Base-by-base conservation (phyloP, 2,888 invertebrate genomes). In the Bombylius major region DNA sequence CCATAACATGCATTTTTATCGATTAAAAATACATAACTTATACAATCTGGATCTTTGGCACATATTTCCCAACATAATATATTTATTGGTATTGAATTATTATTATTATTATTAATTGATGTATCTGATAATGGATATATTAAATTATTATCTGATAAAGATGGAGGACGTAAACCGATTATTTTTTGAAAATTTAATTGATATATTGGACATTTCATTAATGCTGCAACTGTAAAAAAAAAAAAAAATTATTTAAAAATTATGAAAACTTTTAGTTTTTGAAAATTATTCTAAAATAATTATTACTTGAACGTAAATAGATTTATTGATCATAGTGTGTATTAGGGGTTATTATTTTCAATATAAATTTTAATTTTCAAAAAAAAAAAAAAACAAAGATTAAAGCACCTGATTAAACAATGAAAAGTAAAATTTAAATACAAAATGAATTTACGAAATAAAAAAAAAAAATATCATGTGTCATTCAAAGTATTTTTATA, bases 131-230 rank as follows among this genome's bases (percentile, higher is more conserved):
- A 65, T 11, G 63, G 59, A 56, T 70, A 66, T 54, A 71, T 66
- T 34, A 68, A 61, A 57, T 71, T 71, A 11, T 59, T 59, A 51
- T 65, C 65, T 13, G 62, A 66, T 5, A 72, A 59, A 9, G 65
- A 50, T 3, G 70, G 65, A 6, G 73, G 73, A 4, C 73, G 70
- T 63, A 69, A 73, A 8, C 73, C 73, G 14, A 73, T 66, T 52
- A 72, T 70, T 61, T 73, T 73, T 62, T 73, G 71, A 60, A 73
- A 65, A 59, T 71, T 70, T 65, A 72, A 59, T 65, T 72, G 71
- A 58, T 73, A 67, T 53, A 70, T 59, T 9, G 73, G 71, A 60
- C 73, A 73, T 62, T 72, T 67, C 55, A 72, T 67, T 47, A 70
- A 64, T 52, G 71, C 58, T 5, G 50, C 33, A 50, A 33, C 54